These are phyloP conservation scores for Phalera bucephala DNA, from an alignment of 2,888 invertebrate genomes.

Conservation along the genomic window DNA sequence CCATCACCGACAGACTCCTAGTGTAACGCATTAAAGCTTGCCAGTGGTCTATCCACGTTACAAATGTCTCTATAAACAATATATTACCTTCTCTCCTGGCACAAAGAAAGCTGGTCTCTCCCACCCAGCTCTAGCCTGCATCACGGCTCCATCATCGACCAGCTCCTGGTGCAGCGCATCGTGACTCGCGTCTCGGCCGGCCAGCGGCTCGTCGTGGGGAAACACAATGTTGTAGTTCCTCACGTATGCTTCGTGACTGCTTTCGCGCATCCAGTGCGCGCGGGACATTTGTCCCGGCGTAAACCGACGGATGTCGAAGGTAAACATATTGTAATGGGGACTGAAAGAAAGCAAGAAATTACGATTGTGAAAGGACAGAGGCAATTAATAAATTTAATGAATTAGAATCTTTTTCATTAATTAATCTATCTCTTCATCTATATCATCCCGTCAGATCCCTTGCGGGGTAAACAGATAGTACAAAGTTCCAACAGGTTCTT, in stretches of 20 bases:
- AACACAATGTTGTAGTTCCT: conserved; percentile 91
- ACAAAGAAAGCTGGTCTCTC: conserved; percentile 94
- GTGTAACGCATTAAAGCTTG: no score
- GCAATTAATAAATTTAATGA: no score
- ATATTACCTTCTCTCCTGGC: conserved; percentile 66
- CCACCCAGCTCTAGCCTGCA: conserved; percentile 94
- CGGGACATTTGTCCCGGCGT: conserved; percentile 88
- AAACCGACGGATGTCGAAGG: conserved; percentile 93
- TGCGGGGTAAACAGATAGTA: no score
- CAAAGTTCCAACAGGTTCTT: no score
- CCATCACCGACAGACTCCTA: neutral
- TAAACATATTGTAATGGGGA: conserved; percentile 93
- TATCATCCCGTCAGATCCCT: no score
- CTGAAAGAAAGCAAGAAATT: no score
- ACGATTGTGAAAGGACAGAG: no score
- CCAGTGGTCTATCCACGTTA: no score
- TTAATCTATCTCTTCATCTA: no score
- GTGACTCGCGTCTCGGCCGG: conserved; percentile 85
- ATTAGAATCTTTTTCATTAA: no score
- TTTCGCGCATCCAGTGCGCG: conserved; percentile 89
- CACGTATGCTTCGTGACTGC: conserved; percentile 95
- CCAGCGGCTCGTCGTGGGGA: conserved; percentile 92
- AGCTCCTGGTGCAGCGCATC: conserved; percentile 83
- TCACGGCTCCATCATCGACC: conserved; percentile 90
- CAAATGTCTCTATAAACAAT: no score